A percentile compares a stretch with the other conserved stretches of the same genome.
Evolutionary conservation across 2,888 invertebrate genomes (phyloP).

Genomic region (Athrips mouffetella): DNA sequence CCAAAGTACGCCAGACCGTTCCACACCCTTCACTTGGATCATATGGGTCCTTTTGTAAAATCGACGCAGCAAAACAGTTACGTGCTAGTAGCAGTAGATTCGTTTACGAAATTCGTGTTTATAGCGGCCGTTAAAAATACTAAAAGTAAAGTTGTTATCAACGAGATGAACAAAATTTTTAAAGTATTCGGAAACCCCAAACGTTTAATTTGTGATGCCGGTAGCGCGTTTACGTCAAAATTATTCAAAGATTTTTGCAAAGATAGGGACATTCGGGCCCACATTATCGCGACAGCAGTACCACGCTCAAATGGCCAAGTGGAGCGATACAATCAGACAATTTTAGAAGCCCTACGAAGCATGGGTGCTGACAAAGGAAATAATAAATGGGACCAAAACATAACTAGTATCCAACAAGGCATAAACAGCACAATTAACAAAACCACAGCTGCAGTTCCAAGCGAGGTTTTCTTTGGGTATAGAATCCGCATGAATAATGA

Average conservation of each 20-base stretch:
- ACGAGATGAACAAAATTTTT: conserved; percentile 2
- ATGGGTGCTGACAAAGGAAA: conserved; percentile 3
- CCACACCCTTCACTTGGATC: conserved; percentile 27
- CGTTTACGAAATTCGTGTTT: conserved; percentile 23
- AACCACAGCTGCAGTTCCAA: conserved; percentile 24
- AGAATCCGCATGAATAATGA: conserved; percentile 18
- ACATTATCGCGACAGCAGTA: conserved; percentile 20
- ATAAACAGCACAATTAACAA: conserved; percentile 25
- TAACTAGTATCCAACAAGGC: conserved; percentile 22
- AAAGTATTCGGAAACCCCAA: conserved; percentile 10
- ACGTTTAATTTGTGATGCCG: conserved; percentile 5
- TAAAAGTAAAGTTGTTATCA: conserved; percentile 5
- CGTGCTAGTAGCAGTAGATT: conserved; percentile 26
- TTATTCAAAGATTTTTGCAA: conserved; percentile 8
- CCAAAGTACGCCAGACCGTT: conserved; percentile 27
- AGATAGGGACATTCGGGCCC: conserved; percentile 2
- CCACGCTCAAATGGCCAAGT: conserved; percentile 26
- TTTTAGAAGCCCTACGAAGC: conserved; percentile 16
- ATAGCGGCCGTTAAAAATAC: conserved; percentile 6
- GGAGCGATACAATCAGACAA: conserved; percentile 22
- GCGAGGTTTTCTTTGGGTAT: conserved; percentile 26
- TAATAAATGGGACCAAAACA: conserved; percentile 24
- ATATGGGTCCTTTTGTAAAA: conserved; percentile 28
- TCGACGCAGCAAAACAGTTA: conserved; percentile 24
- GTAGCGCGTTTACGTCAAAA: conserved; percentile 2